These are phyloP conservation scores for Diachrysia chrysitis DNA, from an alignment of 2,888 invertebrate species.

Conservation along the genomic window DNA sequence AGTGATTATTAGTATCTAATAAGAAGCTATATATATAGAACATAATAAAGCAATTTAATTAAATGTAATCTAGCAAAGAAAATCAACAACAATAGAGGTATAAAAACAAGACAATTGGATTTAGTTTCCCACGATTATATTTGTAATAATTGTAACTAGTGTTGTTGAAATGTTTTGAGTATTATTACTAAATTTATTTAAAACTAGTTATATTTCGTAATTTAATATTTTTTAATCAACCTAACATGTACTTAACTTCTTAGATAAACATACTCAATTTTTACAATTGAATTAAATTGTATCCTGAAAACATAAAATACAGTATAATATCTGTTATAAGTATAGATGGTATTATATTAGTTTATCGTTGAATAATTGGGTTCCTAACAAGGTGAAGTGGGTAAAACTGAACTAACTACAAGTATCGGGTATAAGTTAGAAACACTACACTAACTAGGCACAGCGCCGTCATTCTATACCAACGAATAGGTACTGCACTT, in stretches of 20 bases:
- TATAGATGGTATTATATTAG: background rate
- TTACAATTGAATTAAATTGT: background rate
- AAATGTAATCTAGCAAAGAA: background rate
- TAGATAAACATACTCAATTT: background rate
- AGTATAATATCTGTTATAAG: background rate
- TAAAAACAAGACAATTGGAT: conserved; percentile 29
- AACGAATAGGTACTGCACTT: background rate
- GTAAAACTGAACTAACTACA: background rate
- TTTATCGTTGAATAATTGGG: background rate
- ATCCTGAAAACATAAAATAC: background rate
- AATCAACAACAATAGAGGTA: conserved; percentile 27
- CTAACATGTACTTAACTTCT: too few species aligned
- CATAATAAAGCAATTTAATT: background rate
- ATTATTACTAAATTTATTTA: background rate
- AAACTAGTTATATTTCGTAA: background rate
- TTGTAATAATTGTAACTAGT: conserved; percentile 4
- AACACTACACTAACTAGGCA: background rate
- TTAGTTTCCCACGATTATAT: conserved; percentile 21
- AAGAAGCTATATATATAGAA: background rate
- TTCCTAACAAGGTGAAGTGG: background rate
- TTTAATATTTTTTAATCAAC: background rate
- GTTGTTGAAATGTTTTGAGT: background rate
- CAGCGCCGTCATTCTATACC: background rate
- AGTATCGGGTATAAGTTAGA: background rate
- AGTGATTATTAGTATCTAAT: too few species aligned